Evolutionary conservation across 2,888 invertebrate genomes (phyloP), one percentile per base, ranked within the genome.

Genomic region (Caenorhabditis parvicauda): DNA sequence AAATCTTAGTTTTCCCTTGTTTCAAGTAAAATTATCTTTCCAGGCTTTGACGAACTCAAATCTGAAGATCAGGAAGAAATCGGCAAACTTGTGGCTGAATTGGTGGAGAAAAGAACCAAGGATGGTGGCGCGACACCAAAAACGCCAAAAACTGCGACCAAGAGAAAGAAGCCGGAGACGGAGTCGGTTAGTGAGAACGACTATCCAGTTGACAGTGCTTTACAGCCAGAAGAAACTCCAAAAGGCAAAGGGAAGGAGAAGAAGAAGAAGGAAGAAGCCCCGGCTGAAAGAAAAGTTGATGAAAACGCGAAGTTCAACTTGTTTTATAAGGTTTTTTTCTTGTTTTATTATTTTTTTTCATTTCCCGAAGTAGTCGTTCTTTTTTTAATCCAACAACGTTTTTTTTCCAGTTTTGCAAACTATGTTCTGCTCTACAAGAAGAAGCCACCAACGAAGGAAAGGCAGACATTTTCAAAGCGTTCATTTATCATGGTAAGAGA

Each of bases 361-460:
- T 17, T 22, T 14, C 19, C 56, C 25, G 24, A 41, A 7, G n/a
- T n/a, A n/a, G n/a, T n/a, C n/a, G n/a, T n/a, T n/a, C n/a, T n/a
- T n/a, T n/a, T n/a, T n/a, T n/a, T n/a, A n/a, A n/a, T n/a, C n/a
- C 12, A 22, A 41, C 21, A 14, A 7, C 12, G 22, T 27, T 2
- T 22, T 39, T 25, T 42, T 56, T 56, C 39, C 38, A 63, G 61
- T 76, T 72, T 41, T 59, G 64, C 54, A 59, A 64, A 51, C 54
- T 74, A n/a, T 72, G 74, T 54, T 55, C 59, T 7, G 52, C 64
- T 5, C 56, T 76, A n/a, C 61, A 60, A 17, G 46, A 60, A 0
- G 52, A 60, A 19, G 39, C 55, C 22, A 60, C 52, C 22, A 55
- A 67, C 37, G 54, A 56, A 0, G 70, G 70, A 21, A 76, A 75